Percentiles rank a stretch among this genome's conserved stretches.
These are phyloP conservation scores for Ophion ventricosus DNA, from an alignment of 2,888 invertebrate genomes.

Conservation along the genomic window DNA sequence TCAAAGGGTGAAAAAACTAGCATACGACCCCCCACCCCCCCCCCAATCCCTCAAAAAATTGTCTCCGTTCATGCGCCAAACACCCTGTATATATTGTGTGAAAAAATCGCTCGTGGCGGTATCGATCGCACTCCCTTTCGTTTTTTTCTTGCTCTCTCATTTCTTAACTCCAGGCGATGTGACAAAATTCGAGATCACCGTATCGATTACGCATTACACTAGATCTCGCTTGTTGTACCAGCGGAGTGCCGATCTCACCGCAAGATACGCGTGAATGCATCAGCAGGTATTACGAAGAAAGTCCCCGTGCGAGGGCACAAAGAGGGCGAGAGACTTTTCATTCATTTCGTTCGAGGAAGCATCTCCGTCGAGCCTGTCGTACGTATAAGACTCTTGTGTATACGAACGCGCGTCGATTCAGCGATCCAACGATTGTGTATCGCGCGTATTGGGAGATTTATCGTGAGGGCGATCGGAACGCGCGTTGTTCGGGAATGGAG, in stretches of 20 bases:
- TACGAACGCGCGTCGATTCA: constrained; percentile 12
- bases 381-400: too few relatives aligned
- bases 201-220: constrained; percentile 62
- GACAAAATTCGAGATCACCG: constrained; percentile 53
- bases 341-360: constrained; percentile 4
- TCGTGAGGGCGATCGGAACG: too few relatives aligned
- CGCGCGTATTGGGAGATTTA: constrained; percentile 2
- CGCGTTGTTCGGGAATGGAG: too few relatives aligned
- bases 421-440: too few relatives aligned
- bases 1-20: too few relatives aligned
- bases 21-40: too few relatives aligned
- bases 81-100: background rate
- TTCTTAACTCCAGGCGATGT: constrained; percentile 1
- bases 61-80: too few relatives aligned
- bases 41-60: too few relatives aligned
- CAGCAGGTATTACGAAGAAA: constrained; percentile 30
- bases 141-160: background rate
- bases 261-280: constrained; percentile 1
- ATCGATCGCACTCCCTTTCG: constrained; percentile 28
- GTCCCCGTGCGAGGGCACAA: constrained; percentile 23
- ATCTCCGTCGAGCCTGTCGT: background rate
- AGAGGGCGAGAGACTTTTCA: constrained; percentile 52
- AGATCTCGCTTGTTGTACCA: constrained; percentile 56
- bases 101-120: constrained; percentile 7
- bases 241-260: constrained; percentile 48